Base-by-base conservation (phyloP, 2,797 vertebrate genomes). In the Rachycentron canadum region DNA sequence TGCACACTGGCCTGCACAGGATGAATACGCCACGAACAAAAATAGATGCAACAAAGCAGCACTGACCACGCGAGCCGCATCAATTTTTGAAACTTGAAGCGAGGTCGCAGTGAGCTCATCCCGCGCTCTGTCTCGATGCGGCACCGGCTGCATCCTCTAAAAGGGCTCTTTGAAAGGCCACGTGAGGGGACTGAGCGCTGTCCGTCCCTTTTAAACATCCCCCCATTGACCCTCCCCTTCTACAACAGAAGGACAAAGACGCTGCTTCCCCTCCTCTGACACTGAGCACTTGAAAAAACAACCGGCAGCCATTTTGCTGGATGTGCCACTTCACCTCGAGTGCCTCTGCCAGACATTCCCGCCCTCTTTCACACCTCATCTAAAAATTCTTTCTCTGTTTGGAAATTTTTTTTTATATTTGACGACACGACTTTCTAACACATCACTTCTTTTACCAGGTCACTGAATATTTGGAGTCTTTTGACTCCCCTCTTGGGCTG, bases 41-140 rank as follows among this genome's bases (percentile, higher is more conserved):
- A 90, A 91, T 65, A 82, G 81, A 79, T 16, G 17, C 0, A 75
- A 88, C 81, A 85, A 82, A 84, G 81, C 67, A 0, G 68, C 73
- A 28, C 52, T 17, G 78, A 81, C 56, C 21, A 71, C 32, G 21
- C 0, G 1, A 23, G 47, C 61, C 34, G 5, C 85, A 82, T 90
- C 19, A 83, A 91, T 93, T 73, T 90, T 91, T 88, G 5, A 91
- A 84, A 81, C 66, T 61, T 5, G 65, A 49, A 84, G 77, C 23
- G 41, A 64, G 84, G 81, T 73, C 28, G 69, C 55, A n/a, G 79
- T 93, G 90, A 90, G 88, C 81, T 94, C 93, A 93, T 76, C 68
- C 55, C 1, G 43, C 55, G 59, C 69, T 84, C 81, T 9, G 72
- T 86, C 91, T 76, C 90, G 7, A 72, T 49, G 73, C 71, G 43